Evolutionary conservation across 1,140 invertebrate genomes (phyloP).

Genomic region (Vollenhovia emeryi): DNA sequence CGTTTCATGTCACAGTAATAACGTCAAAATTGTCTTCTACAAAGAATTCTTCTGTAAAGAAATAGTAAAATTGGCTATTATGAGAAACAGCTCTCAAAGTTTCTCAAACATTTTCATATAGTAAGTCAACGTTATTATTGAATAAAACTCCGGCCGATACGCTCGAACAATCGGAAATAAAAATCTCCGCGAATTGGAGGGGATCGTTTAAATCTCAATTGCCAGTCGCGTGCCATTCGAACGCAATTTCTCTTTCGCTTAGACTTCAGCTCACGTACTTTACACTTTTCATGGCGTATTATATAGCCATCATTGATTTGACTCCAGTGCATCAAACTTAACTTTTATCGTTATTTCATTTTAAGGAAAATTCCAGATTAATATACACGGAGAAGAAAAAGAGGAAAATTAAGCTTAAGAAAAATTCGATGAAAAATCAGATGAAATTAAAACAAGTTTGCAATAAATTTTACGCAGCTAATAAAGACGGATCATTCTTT

Average conservation of each 20-base stretch:
- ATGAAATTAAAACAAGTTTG: background rate
- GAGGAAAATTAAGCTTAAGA: background rate
- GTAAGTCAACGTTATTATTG: background rate
- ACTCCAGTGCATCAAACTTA: background rate
- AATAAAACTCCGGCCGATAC: background rate
- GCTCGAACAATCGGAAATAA: background rate
- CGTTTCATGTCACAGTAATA: background rate
- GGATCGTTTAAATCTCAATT: constrained; percentile 12
- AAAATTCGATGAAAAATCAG: background rate
- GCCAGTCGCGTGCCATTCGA: constrained; percentile 43
- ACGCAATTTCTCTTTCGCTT: constrained; percentile 49
- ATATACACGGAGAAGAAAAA: background rate
- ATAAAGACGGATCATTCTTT: background rate
- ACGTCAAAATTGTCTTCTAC: background rate
- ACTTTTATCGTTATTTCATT: background rate
- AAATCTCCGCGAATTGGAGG: background rate
- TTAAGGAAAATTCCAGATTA: background rate
- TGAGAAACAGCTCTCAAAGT: background rate
- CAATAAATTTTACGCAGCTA: background rate
- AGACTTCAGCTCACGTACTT: constrained; percentile 61
- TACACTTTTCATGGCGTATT: constrained; percentile 31
- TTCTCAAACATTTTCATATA: background rate
- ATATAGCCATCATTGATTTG: constrained; percentile 9
- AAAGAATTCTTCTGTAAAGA: background rate
- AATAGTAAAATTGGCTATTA: background rate